These are phyloP conservation scores for Rhea pennata DNA, from an alignment of 2,113 vertebrate species.

Conservation along the genomic window DNA sequence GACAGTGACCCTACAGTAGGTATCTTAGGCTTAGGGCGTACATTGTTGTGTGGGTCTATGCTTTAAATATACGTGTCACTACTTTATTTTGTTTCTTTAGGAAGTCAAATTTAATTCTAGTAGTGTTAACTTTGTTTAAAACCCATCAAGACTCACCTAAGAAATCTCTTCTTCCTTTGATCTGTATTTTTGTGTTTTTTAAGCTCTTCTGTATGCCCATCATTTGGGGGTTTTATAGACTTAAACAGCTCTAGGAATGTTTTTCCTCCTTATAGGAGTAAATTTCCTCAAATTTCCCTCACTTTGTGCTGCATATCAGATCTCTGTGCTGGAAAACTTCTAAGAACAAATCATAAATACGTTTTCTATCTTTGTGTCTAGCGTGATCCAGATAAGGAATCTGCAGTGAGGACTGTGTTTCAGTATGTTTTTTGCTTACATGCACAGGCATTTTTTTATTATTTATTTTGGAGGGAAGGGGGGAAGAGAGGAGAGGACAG, in stretches of 20 bases:
- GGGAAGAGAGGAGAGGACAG: no score
- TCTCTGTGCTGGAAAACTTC: neutral
- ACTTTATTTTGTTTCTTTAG: neutral
- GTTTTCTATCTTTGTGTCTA: neutral
- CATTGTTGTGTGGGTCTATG: neutral
- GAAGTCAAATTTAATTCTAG: neutral
- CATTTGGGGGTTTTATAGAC: neutral
- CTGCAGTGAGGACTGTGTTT: neutral
- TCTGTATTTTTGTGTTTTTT: neutral
- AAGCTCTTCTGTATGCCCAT: neutral
- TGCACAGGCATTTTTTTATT: neutral
- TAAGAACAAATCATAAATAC: neutral
- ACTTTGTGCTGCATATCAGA: neutral
- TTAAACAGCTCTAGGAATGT: neutral
- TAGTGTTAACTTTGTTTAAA: neutral
- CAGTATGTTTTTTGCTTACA: neutral
- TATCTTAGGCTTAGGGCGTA: neutral
- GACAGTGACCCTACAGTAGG: neutral
- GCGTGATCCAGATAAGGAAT: accelerated
- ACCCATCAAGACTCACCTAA: neutral
- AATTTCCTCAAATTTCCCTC: neutral
- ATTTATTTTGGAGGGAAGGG: no score
- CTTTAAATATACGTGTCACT: neutral
- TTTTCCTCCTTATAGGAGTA: neutral
- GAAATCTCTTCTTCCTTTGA: neutral